Evolutionary conservation across 2,113 vertebrate genomes (phyloP).

Genomic region (Eulacestoma nigropectus): DNA sequence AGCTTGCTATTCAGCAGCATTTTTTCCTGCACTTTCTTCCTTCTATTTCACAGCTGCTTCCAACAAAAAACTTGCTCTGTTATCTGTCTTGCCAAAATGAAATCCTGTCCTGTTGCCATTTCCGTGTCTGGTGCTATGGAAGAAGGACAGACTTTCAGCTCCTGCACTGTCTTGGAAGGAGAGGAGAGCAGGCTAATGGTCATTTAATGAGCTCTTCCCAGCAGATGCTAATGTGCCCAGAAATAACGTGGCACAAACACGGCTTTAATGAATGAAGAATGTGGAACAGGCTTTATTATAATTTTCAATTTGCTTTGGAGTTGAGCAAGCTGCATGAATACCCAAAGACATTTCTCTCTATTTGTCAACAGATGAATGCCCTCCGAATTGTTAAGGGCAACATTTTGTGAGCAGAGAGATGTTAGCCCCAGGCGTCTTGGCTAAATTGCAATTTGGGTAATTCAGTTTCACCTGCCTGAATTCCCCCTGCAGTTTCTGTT

Average conservation of each 20-base stretch:
- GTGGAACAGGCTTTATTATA: conserved; percentile 31
- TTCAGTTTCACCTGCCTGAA: conserved; percentile 61
- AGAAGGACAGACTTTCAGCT: not conserved
- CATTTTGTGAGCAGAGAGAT: conserved; percentile 13
- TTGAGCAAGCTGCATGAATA: conserved; percentile 10
- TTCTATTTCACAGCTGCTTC: not conserved
- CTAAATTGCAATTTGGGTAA: conserved; percentile 63
- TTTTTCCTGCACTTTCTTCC: not conserved
- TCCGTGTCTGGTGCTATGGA: not conserved
- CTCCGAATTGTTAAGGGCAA: conserved; percentile 30
- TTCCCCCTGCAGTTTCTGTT: conserved; percentile 36
- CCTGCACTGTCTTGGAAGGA: conserved; percentile 12
- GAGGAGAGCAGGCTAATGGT: not conserved
- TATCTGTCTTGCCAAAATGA: not conserved
- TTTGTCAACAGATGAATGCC: conserved; percentile 58
- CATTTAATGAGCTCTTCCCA: conserved; percentile 27
- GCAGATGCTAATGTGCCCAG: not conserved
- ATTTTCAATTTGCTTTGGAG: conserved; percentile 37
- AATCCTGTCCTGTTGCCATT: not conserved
- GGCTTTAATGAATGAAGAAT: conserved; percentile 30
- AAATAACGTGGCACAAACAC: conserved; percentile 19
- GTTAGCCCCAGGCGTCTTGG: conserved; percentile 38
- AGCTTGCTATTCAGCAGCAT: not conserved
- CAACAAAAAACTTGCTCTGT: not conserved
- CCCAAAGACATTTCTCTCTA: conserved; percentile 11